Evolutionary conservation across 2,113 vertebrate genomes (phyloP).

Genomic region (Sisor rabdophorus): DNA sequence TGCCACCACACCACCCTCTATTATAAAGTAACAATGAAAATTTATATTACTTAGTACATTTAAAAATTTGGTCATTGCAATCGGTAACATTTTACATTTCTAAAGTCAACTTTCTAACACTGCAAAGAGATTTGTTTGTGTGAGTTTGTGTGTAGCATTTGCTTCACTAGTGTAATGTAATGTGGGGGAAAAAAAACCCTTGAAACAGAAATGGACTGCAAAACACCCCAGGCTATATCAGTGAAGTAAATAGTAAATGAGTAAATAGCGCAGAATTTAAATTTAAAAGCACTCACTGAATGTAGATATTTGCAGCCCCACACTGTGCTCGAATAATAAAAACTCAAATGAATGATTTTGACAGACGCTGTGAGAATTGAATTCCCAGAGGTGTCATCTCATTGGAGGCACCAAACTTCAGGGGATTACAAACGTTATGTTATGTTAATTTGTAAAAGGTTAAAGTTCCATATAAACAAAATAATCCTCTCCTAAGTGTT

Average conservation of each 20-base stretch:
- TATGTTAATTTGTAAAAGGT: conserved; percentile 49
- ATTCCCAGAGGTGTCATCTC: conserved; percentile 44
- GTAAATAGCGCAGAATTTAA: conserved; percentile 18
- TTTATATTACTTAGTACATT: too few species aligned
- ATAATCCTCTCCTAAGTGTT: neutral
- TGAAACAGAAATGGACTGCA: neutral
- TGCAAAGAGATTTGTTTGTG: neutral
- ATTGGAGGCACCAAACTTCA: conserved; percentile 30
- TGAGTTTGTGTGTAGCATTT: conserved; percentile 17
- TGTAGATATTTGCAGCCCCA: conserved; percentile 22
- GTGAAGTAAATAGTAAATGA: conserved; percentile 24
- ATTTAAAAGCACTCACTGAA: conserved; percentile 26
- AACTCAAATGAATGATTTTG: conserved; percentile 41
- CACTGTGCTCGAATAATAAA: conserved; percentile 26
- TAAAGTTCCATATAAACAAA: conserved; percentile 35
- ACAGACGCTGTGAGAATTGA: conserved; percentile 44
- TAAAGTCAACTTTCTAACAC: too few species aligned
- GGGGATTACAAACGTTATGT: conserved; percentile 39
- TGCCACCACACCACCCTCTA: too few species aligned
- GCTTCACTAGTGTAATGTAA: conserved; percentile 13
- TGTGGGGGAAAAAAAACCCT: neutral
- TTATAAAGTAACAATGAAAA: too few species aligned
- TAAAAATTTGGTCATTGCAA: too few species aligned
- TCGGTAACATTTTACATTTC: too few species aligned
- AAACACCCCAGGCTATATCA: conserved; percentile 47